phyloP scores from a whole-genome alignment of 2,113 vertebrate genomes.

The Riparia riparia region DNA sequence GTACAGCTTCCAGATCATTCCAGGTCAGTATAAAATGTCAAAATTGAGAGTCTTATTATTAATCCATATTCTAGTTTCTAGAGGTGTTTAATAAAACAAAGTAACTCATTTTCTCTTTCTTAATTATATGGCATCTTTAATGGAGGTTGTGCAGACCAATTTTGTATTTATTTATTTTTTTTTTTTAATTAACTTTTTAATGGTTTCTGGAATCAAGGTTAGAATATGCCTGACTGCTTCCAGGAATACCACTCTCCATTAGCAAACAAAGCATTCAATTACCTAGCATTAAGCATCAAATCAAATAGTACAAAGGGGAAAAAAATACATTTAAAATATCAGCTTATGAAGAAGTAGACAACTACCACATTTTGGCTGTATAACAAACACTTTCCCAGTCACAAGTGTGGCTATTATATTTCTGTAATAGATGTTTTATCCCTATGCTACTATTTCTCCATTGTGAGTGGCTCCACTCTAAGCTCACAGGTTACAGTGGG shows the following conservation, averaged over 20 bases:
- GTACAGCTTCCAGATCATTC: neutral
- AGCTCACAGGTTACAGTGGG: neutral
- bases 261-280: neutral
- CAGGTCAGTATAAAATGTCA: neutral
- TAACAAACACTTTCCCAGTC: neutral
- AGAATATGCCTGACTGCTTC: neutral
- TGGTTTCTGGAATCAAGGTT: neutral
- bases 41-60: neutral
- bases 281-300: neutral
- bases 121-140: neutral
- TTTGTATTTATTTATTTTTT: neutral
- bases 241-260: neutral
- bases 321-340: neutral
- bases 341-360: neutral
- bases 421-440: neutral
- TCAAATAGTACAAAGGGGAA: neutral
- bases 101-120: neutral
- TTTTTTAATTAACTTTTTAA: neutral
- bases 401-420: neutral
- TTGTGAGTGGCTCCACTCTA: neutral
- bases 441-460: neutral
- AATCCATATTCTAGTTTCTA: neutral
- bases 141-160: neutral
- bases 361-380: neutral
- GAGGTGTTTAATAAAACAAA: neutral